Percentiles rank a stretch among this genome's conserved stretches.
Evolutionary conservation across 2,113 vertebrate genomes (phyloP).

Genomic region (Salvelinus fontinalis): DNA sequence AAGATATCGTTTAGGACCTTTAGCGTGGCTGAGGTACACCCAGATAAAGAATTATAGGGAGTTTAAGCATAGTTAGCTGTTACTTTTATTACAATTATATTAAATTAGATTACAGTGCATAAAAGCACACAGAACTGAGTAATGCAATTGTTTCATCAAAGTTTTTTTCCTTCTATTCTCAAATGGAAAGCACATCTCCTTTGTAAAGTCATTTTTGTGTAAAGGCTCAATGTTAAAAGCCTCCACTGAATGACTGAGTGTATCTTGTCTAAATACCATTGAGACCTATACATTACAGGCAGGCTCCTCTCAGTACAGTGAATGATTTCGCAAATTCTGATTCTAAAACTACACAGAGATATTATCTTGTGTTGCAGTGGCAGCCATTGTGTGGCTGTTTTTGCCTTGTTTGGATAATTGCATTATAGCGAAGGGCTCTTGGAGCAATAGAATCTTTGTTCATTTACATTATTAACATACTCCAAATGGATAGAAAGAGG

Average conservation of each 20-base stretch:
- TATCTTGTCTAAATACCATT: constrained; percentile 33
- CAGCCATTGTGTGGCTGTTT: constrained; percentile 62
- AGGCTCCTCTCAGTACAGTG: not conserved
- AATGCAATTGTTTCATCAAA: constrained; percentile 19
- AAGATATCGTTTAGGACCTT: too few species aligned
- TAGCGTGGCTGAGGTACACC: too few species aligned
- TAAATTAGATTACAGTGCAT: too few species aligned
- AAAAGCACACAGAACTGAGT: not conserved
- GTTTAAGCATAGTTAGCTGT: not conserved
- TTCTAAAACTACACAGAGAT: constrained; percentile 15
- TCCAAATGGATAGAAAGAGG: constrained; percentile 41
- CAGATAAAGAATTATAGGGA: not conserved
- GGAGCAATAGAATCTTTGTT: constrained; percentile 82
- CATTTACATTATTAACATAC: constrained; percentile 71
- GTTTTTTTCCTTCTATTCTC: not conserved
- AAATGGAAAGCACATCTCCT: constrained; percentile 6
- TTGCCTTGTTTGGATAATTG: constrained; percentile 78
- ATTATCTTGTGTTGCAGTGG: constrained; percentile 13
- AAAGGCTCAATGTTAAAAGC: constrained; percentile 42
- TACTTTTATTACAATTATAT: too few species aligned
- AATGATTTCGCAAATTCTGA: constrained; percentile 41
- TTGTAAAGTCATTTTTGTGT: constrained; percentile 27
- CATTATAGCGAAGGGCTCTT: constrained; percentile 34
- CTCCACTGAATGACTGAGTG: constrained; percentile 27
- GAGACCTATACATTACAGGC: constrained; percentile 7